A percentile compares a stretch with the other conserved stretches of the same genome.
Conservation (phyloP, 1,140 invertebrate species). For the Bombus ignitus region DNA sequence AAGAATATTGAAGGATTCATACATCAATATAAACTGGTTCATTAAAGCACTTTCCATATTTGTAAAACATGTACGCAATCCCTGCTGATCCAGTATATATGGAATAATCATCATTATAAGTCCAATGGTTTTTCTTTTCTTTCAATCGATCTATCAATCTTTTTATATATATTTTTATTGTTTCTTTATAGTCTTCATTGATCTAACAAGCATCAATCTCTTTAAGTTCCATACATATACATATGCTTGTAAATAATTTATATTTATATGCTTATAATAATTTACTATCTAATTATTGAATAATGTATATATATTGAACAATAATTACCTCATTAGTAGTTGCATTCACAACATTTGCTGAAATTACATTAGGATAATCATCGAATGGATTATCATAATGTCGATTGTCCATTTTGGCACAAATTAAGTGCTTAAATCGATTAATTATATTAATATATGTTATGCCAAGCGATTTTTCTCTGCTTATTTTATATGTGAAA, state of each 20-base stretch:
- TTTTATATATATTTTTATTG: conserved; percentile 56
- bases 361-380: conserved; percentile 58
- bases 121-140: conserved; percentile 69
- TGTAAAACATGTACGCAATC: conserved; percentile 83
- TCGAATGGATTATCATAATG: conserved; percentile 67
- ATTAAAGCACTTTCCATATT: conserved; percentile 77
- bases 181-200: conserved; percentile 65
- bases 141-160: conserved; percentile 67
- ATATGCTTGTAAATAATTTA: neutral
- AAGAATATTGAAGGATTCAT: conserved; percentile 22
- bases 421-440: neutral
- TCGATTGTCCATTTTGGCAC: conserved; percentile 51
- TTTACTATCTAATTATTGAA: conserved; percentile 14
- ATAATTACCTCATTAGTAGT: conserved; percentile 45
- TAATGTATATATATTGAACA: neutral
- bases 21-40: conserved; percentile 67
- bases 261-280: neutral
- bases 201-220: conserved; percentile 63
- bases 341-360: conserved; percentile 45
- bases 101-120: conserved; percentile 76
- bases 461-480: neutral
- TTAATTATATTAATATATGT: neutral
- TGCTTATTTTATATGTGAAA: neutral
- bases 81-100: conserved; percentile 84
- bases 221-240: conserved; percentile 17